Evolutionary conservation across 1,140 invertebrate genomes (phyloP).

Genomic region (Marisa cornuarietis): DNA sequence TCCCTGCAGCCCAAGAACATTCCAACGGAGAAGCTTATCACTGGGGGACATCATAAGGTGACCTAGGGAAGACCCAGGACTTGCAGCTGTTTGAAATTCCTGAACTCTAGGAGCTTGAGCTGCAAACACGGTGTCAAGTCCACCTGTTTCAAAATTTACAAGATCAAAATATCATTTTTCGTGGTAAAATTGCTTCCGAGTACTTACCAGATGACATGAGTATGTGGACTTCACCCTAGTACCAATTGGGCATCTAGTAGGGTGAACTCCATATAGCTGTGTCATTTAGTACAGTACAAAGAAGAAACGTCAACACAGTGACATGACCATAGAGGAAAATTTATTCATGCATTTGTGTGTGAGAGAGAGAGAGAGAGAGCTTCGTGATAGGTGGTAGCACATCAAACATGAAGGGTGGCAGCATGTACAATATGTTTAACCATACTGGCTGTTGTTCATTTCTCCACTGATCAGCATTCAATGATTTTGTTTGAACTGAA

Average conservation of each 20-base stretch:
- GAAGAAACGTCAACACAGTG: no score
- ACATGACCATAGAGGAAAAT: no score
- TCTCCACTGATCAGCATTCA: no score
- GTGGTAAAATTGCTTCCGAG: background rate
- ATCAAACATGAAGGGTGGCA: no score
- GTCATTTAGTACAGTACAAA: no score
- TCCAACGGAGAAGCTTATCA: slow-evolving; percentile 91
- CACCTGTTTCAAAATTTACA: slow-evolving; percentile 7
- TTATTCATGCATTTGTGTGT: no score
- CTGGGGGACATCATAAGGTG: slow-evolving; percentile 79
- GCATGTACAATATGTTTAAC: no score
- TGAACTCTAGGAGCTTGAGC: slow-evolving; percentile 40
- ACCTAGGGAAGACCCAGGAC: slow-evolving; percentile 30
- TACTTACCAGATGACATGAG: background rate
- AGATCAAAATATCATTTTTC: background rate
- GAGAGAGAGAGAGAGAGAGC: no score
- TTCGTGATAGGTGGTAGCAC: no score
- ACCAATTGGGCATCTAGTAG: background rate
- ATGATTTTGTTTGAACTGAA: no score
- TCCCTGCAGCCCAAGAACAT: slow-evolving; percentile 85
- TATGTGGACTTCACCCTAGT: background rate
- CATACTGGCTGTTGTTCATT: no score
- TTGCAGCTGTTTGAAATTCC: slow-evolving; percentile 24
- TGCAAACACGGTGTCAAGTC: slow-evolving; percentile 7
- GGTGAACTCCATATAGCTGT: no score